These are phyloP conservation scores for Octopus bimaculoides DNA, from an alignment of 1,140 invertebrate species.

Conservation along the genomic window DNA sequence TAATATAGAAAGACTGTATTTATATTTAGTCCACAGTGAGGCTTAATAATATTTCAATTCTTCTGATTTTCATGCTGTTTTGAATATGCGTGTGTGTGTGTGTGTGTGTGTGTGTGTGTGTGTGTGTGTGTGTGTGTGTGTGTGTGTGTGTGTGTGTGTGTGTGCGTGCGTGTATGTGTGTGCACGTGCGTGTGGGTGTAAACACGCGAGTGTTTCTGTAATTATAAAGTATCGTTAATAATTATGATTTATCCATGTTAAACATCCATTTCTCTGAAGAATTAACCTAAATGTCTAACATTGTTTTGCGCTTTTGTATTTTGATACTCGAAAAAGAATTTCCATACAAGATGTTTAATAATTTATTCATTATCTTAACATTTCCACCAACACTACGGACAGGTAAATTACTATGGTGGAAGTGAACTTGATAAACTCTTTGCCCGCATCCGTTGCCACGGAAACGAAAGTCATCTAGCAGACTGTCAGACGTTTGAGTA, in stretches of 20 bases:
- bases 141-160: not conserved
- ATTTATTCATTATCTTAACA: too few relatives aligned
- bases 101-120: not conserved
- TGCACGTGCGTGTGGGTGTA: not conserved
- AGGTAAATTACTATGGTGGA: constrained; percentile 23
- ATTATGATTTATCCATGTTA: too few relatives aligned
- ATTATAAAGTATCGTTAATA: too few relatives aligned
- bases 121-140: constrained; percentile 1
- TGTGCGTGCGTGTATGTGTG: not conserved
- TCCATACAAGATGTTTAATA: too few relatives aligned
- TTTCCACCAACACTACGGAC: too few relatives aligned
- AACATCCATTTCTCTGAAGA: too few relatives aligned
- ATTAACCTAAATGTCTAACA: too few relatives aligned
- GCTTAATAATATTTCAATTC: too few relatives aligned
- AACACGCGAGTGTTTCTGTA: not conserved
- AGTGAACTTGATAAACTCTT: constrained; percentile 20
- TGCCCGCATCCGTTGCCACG: constrained; percentile 18
- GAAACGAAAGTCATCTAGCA: constrained; percentile 17
- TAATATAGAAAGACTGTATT: too few relatives aligned
- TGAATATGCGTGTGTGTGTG: not conserved
- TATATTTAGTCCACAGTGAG: too few relatives aligned
- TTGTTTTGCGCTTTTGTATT: too few relatives aligned
- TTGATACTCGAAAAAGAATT: too few relatives aligned
- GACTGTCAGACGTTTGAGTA: constrained; percentile 24
- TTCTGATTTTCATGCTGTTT: not conserved